Base-by-base conservation (phyloP, 1,140 invertebrate genomes). In the Batillaria attramentaria region DNA sequence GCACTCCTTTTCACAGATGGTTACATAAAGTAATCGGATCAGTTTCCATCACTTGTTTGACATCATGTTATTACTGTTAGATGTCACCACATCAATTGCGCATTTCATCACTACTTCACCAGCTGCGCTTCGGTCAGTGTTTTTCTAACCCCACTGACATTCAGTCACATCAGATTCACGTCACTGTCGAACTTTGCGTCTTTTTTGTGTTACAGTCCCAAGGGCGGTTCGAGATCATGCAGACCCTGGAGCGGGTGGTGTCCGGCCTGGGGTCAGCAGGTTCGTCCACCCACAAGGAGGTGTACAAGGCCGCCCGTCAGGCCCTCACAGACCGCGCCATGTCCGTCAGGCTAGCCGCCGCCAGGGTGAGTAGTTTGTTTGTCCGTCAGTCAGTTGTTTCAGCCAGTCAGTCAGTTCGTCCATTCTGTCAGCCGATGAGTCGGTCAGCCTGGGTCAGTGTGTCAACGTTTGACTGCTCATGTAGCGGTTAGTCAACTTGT, bases 221-320 rank as follows among this genome's bases (percentile, higher is more conserved):
- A 90, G 96, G 95, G 3, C 93, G 98, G 80, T 95, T 97, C 86
- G 98, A 99, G 92, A 99, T 99, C 74, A 98, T 99, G 96, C 93
- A 95, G 79, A 99, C 98, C 3, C 91, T 99, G 79, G 96, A 98
- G 90, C 99, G 98, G 93, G 95, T 93, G 70, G 87, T 92, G 28
- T 93, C 93, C 75, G 97, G 97, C 18, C 96, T 99, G 93, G 97
- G 97, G 54, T 94, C 93, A 35, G 97, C 96, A 50, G 96, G 97
- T 62, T 93, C 93, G 66, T 95, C 95, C 88, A 94, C 96, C 28
- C 96, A 98, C 89, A 98, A 97, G 91, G 96, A 97, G 88, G 95
- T 98, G 83, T 97, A 97, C 89, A 97, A 97, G 93, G 94, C 95
- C 75, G 94, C 95, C 43, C 93, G 95, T 87, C 94, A 95, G 86